Evolutionary conservation across 2,113 vertebrate species (phyloP), one percentile per base, ranked within the genome.

Genomic region (Pyxicephalus adspersus): DNA sequence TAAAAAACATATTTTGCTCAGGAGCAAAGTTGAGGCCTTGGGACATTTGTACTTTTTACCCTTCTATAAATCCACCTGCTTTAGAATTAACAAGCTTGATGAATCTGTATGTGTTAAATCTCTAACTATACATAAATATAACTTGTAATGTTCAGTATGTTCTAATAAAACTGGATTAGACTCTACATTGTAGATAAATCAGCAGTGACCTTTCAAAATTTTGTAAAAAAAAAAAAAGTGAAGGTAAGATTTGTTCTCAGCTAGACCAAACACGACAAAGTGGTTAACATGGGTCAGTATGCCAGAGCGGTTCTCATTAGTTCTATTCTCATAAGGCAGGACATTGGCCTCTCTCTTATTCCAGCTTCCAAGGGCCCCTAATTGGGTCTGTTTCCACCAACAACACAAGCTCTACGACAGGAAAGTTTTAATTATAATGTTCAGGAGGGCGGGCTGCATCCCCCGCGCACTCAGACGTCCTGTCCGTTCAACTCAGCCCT

Each of bases 311-410:
- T 86, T 87, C 88, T 88, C 89, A 92, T 89, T 81, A 64, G 68
- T 72, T 64, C 63, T 73, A 87, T 87, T 87, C 58, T 31, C 15
- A 64, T 29, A 64, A 31, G 52, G 64, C 76, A 81, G 78, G 91
- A 94, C 94, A 92, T 95, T 94, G 94, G 84, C 76, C 89, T 89
- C 90, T 89, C 85, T 89, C 57, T 64, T 63, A 45, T 25, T 57
- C 16, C 58, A 73, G 58, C 34, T 71, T 80, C 68, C 60, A 60
- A 66, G 89, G 89, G 89, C 90, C 74, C 89, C 86, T 96, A 95
- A 95, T 94, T 95, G 95, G 92, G 93, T 84, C 91, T 84, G 86
- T 91, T 88, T 89, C 90, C 89, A 86, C 87, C 91, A 90, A 89
- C 84, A 83, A 90, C 86, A 80, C 83, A 75, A 86, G 76, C 76